phyloP scores from a whole-genome alignment of 2,888 invertebrate genomes.

The Melieria omissa region DNA sequence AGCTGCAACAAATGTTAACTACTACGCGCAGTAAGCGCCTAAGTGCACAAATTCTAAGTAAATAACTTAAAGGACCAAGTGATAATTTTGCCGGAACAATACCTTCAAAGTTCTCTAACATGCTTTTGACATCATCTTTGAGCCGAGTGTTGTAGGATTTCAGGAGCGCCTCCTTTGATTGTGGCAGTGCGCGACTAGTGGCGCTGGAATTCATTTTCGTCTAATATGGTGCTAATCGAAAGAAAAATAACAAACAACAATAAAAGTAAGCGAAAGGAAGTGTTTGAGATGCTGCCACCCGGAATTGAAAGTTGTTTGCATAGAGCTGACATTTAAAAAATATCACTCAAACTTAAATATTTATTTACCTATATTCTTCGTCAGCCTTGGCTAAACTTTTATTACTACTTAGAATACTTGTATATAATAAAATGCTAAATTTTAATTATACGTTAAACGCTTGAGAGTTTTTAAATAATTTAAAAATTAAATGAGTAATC shows the following conservation, averaged over 20 bases:
- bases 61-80: constrained; percentile 1
- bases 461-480: too few species aligned
- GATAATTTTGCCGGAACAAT: constrained; percentile 4
- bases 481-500: too few species aligned
- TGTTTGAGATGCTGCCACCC: not conserved
- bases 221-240: not conserved
- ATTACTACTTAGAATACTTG: too few species aligned
- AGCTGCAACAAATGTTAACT: constrained; percentile 44
- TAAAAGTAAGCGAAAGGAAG: constrained; percentile 6
- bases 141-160: constrained; percentile 94
- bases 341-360: too few species aligned
- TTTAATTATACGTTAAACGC: too few species aligned
- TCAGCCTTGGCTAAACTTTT: too few species aligned
- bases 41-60: constrained; percentile 20
- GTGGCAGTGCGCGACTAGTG: constrained; percentile 75
- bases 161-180: constrained; percentile 93
- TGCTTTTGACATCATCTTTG: constrained; percentile 96
- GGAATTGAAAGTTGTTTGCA: not conserved
- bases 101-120: constrained; percentile 98
- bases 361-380: too few species aligned
- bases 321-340: too few species aligned
- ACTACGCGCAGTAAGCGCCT: constrained; percentile 1
- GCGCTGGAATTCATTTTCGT: constrained; percentile 46
- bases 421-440: too few species aligned
- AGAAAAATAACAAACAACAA: not conserved